Evolutionary conservation across 2,113 vertebrate genomes (phyloP).

Genomic region (Amphilophus citrinellus): DNA sequence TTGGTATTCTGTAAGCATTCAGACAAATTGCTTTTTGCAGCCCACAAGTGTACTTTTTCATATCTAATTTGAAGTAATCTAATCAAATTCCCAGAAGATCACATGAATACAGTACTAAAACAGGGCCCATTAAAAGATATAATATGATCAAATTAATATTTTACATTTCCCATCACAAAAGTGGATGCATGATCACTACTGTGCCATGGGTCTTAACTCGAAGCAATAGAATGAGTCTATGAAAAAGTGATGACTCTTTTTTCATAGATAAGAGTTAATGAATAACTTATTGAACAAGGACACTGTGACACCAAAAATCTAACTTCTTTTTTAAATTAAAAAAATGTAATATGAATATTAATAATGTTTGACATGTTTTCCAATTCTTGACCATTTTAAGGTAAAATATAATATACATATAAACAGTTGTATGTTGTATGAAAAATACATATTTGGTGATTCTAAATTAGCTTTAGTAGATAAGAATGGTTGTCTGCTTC

Average conservation of each 20-base stretch:
- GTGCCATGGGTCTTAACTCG: slow-evolving; percentile 25
- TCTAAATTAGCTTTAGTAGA: background rate
- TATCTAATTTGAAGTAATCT: slow-evolving; percentile 2
- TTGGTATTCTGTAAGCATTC: background rate
- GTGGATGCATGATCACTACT: slow-evolving; percentile 38
- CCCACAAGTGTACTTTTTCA: background rate
- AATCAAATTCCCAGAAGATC: background rate
- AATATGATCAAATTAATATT: slow-evolving; percentile 36
- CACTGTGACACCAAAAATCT: background rate
- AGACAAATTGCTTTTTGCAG: background rate
- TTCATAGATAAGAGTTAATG: slow-evolving; percentile 26
- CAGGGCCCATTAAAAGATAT: slow-evolving; percentile 12
- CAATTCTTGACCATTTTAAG: background rate
- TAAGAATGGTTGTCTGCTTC: background rate
- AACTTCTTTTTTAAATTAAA: too few species aligned
- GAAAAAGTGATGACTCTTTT: slow-evolving; percentile 36
- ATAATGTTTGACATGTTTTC: background rate
- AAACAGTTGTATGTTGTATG: background rate
- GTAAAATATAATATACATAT: too few species aligned
- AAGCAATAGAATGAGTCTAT: slow-evolving; percentile 20
- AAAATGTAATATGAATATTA: background rate
- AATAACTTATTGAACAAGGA: slow-evolving; percentile 27
- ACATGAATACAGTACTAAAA: background rate
- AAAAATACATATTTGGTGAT: background rate
- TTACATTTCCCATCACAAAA: slow-evolving; percentile 30